Base-by-base conservation (phyloP, 2,797 vertebrate species). In the Percopsis omiscomaycus region DNA sequence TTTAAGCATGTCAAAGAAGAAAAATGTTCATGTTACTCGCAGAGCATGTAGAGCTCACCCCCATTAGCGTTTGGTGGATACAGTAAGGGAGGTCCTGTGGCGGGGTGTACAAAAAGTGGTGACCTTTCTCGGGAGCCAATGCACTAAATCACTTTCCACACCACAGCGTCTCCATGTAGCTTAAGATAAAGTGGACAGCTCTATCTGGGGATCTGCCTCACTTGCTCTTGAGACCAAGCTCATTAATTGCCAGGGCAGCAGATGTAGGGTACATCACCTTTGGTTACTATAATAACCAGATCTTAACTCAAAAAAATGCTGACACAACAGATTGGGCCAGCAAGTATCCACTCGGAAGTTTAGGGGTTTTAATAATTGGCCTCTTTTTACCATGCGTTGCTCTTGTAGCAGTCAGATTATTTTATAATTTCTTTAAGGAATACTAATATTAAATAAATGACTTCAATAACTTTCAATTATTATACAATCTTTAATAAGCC, bases 131-230 rank as follows among this genome's bases (percentile, higher is more conserved):
- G 69, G 69, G 78, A 83, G 78, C 83, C 71, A 16, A 50, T 72
- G 59, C 79, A 88, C 90, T 92, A 88, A 78, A 92, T 93, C 92
- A 93, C 75, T 92, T 89, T 91, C 89, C 86, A 76, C 68, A 72
- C 77, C 15, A 67, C 83, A 79, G 79, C 59, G 74, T 82, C 86
- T 84, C 85, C 75, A 77, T 78, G 76, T 71, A 77, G 84, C 79
- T 75, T 77, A 86, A 91, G 89, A 91, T 89, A 85, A 89, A 92
- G 88, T 89, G 84, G 89, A 90, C 83, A 82, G 80, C 87, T 91
- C 82, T 91, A 91, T 92, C 90, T 70, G 58, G 87, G 82, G 87
- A 93, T 91, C 88, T 79, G 85, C 86, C 84, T 89, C 77, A 55
- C 56, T 88, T 84, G 85, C 89, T 89, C 82, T 80, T 68, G 77